Conservation (phyloP, 1,140 invertebrate species). For the Aleiodes sp. region DNA sequence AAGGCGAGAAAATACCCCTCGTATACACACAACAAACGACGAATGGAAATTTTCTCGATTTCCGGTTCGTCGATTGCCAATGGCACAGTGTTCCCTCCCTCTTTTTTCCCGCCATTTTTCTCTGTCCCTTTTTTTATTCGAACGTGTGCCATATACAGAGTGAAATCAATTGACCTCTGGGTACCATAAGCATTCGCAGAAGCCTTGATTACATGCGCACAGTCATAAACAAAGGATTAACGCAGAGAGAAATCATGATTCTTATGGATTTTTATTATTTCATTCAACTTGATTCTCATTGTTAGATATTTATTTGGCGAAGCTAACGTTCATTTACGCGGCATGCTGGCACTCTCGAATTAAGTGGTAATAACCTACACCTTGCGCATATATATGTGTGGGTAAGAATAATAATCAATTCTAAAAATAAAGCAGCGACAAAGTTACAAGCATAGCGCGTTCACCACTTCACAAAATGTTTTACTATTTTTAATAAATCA, state of each 20-base stretch:
- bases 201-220: no score
- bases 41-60: background rate
- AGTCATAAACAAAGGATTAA: no score
- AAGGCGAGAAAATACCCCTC: background rate
- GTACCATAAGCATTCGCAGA: no score
- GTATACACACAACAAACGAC: background rate
- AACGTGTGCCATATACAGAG: background rate
- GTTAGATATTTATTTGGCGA: no score
- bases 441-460: background rate
- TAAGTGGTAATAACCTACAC: background rate
- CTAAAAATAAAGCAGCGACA: background rate
- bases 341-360: no score
- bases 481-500: conserved; percentile 26
- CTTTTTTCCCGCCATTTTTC: background rate
- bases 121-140: background rate
- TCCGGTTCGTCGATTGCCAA: conserved; percentile 6
- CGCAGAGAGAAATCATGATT: no score
- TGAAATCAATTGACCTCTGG: background rate
- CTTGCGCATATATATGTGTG: background rate
- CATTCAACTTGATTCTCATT: no score
- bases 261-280: no score
- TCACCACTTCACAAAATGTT: background rate
- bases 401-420: background rate
- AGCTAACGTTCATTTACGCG: no score
- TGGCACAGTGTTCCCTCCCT: background rate